Evolutionary conservation across 2,797 vertebrate genomes (phyloP).

Genomic region (Thalassophryne amazonica): DNA sequence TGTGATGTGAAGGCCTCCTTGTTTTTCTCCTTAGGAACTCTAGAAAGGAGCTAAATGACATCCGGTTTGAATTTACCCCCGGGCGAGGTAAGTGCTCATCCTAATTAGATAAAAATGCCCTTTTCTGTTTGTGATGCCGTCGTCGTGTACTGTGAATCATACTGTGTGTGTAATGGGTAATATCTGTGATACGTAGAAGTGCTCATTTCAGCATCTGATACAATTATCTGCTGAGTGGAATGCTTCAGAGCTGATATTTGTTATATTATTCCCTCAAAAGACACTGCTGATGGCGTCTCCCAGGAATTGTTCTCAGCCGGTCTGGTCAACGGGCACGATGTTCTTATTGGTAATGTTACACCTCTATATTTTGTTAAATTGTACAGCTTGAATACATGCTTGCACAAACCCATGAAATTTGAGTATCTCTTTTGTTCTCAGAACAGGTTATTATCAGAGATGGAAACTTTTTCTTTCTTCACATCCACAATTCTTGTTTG

Average conservation of each 20-base stretch:
- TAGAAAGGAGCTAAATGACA: slow-evolving; percentile 97
- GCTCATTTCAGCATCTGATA: slow-evolving; percentile 24
- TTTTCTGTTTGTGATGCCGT: slow-evolving; percentile 17
- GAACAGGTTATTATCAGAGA: neutral
- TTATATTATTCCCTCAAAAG: slow-evolving; percentile 69
- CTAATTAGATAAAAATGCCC: slow-evolving; percentile 14
- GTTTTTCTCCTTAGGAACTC: slow-evolving; percentile 84
- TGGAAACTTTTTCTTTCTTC: neutral
- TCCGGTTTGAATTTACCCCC: slow-evolving; percentile 97
- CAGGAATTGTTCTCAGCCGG: slow-evolving; percentile 98
- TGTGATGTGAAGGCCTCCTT: slow-evolving; percentile 6
- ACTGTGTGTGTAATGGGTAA: slow-evolving; percentile 12
- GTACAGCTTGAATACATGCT: neutral
- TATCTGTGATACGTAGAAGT: slow-evolving; percentile 1
- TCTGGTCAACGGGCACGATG: slow-evolving; percentile 93
- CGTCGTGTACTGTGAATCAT: neutral
- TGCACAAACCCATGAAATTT: neutral
- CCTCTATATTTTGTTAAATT: slow-evolving; percentile 6
- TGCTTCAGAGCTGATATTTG: slow-evolving; percentile 61
- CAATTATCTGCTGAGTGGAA: slow-evolving; percentile 33
- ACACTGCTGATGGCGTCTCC: slow-evolving; percentile 97
- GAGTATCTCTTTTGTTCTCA: neutral
- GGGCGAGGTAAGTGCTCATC: slow-evolving; percentile 86
- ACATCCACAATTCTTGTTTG: neutral
- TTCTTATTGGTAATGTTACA: slow-evolving; percentile 88